Base-by-base conservation (phyloP, 2,888 invertebrate genomes). In the Gari tellinella region DNA sequence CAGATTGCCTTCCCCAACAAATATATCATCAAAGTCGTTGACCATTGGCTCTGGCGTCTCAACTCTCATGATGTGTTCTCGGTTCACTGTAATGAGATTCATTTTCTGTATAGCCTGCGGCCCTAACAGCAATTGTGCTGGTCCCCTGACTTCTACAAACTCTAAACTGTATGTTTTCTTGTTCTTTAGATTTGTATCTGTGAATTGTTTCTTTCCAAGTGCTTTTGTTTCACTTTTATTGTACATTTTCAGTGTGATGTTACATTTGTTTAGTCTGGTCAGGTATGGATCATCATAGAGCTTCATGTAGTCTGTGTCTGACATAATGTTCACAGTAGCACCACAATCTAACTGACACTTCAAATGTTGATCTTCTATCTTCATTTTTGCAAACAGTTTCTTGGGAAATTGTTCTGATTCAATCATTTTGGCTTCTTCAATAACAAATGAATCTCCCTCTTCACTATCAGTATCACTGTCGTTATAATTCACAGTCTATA, bases 191-290 rank as follows among this genome's bases (percentile, higher is more conserved):
- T 68, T 77, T 37, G 14, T 48, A n/a, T 72, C 19, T 15, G 46
- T 46, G 7, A 69, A n/a, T 2, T 21, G 23, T 31, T 21, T 55
- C 26, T 64, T 67, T 1, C 65, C 61, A 19, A 72, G 14, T n/a
- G 72, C 49, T 45, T 60, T 65, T 0, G 26, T 72, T 37, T 77
- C 68, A 41, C 37, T 67, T 10, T 48, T 58, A 26, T 72, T 72
- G 41, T 62, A 65, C 65, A 77, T 72, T 5, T 67, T 58, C 23
- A 64, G 19, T 38, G 61, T 58, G 15, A 43, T 46, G 52, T 41
- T 52, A 38, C 43, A 21, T 19, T 64, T 41, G 25, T 51, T 53
- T 21, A 67, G 21, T 17, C 53, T 45, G 3, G 21, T 19, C 7
- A 61, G 46, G 17, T 17, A 51, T 21, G 17, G 40, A 31, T 64